Percentiles rank a stretch among this genome's conserved stretches.
These are phyloP conservation scores for Pachyseris speciosa DNA, from an alignment of 64 coral and sea anemone species.

Conservation along the genomic window DNA sequence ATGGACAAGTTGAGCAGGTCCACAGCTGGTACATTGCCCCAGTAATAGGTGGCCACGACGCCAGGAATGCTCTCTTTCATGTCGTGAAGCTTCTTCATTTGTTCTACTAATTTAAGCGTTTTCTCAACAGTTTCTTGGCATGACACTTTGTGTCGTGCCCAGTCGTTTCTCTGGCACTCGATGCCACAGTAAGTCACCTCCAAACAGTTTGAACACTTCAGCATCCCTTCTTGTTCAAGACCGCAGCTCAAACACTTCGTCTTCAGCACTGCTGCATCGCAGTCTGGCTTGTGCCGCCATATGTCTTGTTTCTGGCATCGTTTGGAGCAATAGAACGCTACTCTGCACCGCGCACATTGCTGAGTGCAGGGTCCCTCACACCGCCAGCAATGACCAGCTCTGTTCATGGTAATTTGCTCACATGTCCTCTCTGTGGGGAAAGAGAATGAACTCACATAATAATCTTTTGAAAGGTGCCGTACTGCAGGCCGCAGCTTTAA, in stretches of 20 bases:
- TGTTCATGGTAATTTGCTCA: neutral
- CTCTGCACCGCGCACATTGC: constrained; percentile 20
- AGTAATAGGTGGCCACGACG: constrained; percentile 16
- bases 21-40: constrained; percentile 62
- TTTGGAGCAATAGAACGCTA: constrained; percentile 40
- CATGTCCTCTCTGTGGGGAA: no score
- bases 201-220: constrained; percentile 33
- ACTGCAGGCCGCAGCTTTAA: no score
- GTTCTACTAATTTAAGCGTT: neutral
- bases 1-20: constrained; percentile 59
- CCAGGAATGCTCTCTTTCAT: neutral
- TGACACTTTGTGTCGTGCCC: neutral
- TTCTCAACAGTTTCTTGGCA: constrained; percentile 7
- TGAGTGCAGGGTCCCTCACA: constrained; percentile 2
- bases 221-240: constrained; percentile 10
- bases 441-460: no score
- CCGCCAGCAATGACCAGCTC: constrained; percentile 11
- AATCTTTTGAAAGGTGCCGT: no score
- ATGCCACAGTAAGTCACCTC: constrained; percentile 28
- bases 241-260: constrained; percentile 3
- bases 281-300: constrained; percentile 54
- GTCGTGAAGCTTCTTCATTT: neutral
- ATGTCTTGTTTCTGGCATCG: constrained; percentile 52
- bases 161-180: constrained; percentile 55
- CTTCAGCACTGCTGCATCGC: constrained; percentile 35